phyloP scores from a whole-genome alignment of 2,113 vertebrate genomes.

The Ciconia stormi region DNA sequence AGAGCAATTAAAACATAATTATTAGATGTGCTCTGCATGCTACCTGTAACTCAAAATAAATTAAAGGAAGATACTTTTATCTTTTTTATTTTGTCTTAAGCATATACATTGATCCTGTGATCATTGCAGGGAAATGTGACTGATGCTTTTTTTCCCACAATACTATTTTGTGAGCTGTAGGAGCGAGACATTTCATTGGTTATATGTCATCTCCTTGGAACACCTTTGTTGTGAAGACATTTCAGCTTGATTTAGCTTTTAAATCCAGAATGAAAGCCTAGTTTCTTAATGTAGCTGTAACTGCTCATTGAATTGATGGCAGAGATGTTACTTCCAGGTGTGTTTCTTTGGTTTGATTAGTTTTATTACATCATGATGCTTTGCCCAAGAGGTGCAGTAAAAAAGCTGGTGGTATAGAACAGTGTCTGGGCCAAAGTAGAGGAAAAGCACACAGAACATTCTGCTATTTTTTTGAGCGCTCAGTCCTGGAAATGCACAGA shows the following conservation, averaged over 20 bases:
- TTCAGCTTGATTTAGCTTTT: conserved; percentile 27
- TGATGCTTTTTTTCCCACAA: background rate
- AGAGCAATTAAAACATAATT: background rate
- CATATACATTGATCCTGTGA: background rate
- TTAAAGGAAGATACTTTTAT: background rate
- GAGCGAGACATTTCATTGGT: background rate
- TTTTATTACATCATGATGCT: background rate
- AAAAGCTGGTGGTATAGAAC: background rate
- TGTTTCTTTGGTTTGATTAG: conserved; percentile 7
- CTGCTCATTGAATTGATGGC: background rate
- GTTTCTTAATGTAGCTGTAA: background rate
- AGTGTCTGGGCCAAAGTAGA: background rate
- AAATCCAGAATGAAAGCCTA: background rate
- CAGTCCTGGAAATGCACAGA: background rate
- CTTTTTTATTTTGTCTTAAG: background rate
- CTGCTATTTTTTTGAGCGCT: background rate
- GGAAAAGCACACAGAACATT: background rate
- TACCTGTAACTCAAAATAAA: background rate
- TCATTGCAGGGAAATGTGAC: background rate
- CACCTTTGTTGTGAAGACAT: background rate
- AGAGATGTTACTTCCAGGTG: background rate
- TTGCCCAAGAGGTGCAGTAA: background rate
- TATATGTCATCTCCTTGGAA: background rate
- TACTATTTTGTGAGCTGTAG: background rate
- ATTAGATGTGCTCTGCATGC: background rate